Conservation (phyloP, 2,113 vertebrate species). For the Cryptoleucopteryx plumbea region DNA sequence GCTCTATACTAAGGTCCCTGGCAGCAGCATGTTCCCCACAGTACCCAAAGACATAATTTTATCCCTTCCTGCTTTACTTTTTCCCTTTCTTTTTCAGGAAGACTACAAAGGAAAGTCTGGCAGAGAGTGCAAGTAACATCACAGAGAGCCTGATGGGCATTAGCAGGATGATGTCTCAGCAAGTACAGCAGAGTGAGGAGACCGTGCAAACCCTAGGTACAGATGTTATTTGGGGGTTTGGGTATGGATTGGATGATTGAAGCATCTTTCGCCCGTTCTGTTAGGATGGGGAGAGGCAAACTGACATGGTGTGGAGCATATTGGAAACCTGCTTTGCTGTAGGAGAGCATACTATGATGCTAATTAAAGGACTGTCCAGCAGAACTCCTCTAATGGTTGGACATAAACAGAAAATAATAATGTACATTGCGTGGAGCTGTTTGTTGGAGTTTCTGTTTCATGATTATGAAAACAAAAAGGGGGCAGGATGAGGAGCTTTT, state of each 20-base stretch:
- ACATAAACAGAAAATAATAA: neutral
- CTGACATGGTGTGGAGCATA: neutral
- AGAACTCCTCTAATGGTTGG: neutral
- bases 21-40: neutral
- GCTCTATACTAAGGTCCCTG: neutral
- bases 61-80: neutral
- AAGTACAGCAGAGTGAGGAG: slow-evolving; percentile 92
- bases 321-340: neutral
- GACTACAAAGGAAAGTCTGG: slow-evolving; percentile 86
- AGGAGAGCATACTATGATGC: fast-evolving
- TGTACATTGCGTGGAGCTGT: neutral
- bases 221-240: neutral
- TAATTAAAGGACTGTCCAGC: neutral
- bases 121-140: slow-evolving; percentile 86
- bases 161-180: slow-evolving; percentile 97
- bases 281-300: neutral
- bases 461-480: neutral
- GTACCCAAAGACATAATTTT: neutral
- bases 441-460: neutral
- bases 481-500: neutral
- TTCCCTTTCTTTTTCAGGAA: slow-evolving; percentile 69
- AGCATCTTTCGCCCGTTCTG: neutral
- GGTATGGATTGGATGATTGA: neutral
- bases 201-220: slow-evolving; percentile 86
- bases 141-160: slow-evolving; percentile 95